These are phyloP conservation scores for Panurus biarmicus DNA, from an alignment of 2,113 vertebrate species.

Conservation along the genomic window DNA sequence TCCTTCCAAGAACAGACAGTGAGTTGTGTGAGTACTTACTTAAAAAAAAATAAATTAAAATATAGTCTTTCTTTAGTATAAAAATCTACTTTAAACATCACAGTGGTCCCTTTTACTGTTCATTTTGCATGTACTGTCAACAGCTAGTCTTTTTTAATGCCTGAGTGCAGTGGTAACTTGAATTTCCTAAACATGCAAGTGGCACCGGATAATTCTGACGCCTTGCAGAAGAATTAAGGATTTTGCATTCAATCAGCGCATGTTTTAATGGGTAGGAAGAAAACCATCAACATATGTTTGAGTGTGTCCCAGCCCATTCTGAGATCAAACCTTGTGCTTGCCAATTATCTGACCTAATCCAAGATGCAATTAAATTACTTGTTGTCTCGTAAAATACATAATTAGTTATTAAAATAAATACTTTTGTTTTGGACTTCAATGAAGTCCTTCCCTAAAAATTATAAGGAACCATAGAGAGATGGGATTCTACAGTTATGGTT, in stretches of 20 bases:
- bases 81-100: conserved; percentile 10
- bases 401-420: not conserved
- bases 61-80: not conserved
- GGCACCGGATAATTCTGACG: conserved; percentile 38
- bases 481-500: not conserved
- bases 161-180: conserved; percentile 51
- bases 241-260: conserved; percentile 44
- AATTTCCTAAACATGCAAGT: conserved; percentile 38
- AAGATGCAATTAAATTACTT: not conserved
- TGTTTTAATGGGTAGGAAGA: conserved; percentile 36
- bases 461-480: not conserved
- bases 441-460: not conserved
- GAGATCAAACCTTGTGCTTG: conserved; percentile 54
- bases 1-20: conserved; percentile 9
- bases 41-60: not conserved
- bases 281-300: conserved; percentile 32
- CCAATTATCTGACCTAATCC: not conserved
- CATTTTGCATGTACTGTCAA: conserved; percentile 63
- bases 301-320: conserved; percentile 63
- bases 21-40: conserved; percentile 25
- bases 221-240: conserved; percentile 55
- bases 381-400: not conserved
- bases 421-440: not conserved
- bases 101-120: conserved; percentile 41
- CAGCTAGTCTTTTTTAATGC: conserved; percentile 58